phyloP scores from a whole-genome alignment of 2,888 invertebrate species.

The Phaedon cochleariae region DNA sequence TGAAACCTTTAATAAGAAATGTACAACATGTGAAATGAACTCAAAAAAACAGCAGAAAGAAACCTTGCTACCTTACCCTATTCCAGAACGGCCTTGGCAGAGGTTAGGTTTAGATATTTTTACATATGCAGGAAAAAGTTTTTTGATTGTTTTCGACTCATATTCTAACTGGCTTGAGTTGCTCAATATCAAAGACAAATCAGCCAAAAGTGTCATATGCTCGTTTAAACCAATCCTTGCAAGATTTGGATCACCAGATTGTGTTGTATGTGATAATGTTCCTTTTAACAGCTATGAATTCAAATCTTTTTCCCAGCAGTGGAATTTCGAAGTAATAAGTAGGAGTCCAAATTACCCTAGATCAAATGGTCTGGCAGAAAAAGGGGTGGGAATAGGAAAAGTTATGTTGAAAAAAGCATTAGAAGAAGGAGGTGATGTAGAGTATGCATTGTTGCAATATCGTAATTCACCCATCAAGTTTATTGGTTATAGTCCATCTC shows the following conservation, averaged over 20 bases:
- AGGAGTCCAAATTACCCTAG: slow-evolving; percentile 14
- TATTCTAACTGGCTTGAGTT: too few species aligned
- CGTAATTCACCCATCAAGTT: too few species aligned
- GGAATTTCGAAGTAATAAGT: background rate
- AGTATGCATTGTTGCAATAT: too few species aligned
- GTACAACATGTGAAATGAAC: slow-evolving; percentile 1
- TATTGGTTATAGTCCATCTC: too few species aligned
- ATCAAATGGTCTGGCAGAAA: slow-evolving; percentile 15
- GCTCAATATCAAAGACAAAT: too few species aligned
- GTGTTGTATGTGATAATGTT: background rate
- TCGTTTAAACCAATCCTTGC: background rate
- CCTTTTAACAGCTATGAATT: background rate
- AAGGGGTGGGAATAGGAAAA: slow-evolving; percentile 14
- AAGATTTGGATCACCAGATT: background rate
- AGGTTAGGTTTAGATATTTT: too few species aligned
- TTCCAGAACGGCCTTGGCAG: too few species aligned
- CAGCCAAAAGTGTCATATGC: background rate
- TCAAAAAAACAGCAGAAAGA: too few species aligned
- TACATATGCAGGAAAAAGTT: too few species aligned
- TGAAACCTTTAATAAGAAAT: slow-evolving; percentile 1
- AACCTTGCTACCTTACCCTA: too few species aligned
- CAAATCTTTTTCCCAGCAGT: background rate
- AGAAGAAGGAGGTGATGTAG: too few species aligned
- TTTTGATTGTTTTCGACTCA: too few species aligned
- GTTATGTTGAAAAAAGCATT: slow-evolving; percentile 14